These are phyloP conservation scores for Mixornis gularis DNA, from an alignment of 2,113 vertebrate species.

Conservation along the genomic window DNA sequence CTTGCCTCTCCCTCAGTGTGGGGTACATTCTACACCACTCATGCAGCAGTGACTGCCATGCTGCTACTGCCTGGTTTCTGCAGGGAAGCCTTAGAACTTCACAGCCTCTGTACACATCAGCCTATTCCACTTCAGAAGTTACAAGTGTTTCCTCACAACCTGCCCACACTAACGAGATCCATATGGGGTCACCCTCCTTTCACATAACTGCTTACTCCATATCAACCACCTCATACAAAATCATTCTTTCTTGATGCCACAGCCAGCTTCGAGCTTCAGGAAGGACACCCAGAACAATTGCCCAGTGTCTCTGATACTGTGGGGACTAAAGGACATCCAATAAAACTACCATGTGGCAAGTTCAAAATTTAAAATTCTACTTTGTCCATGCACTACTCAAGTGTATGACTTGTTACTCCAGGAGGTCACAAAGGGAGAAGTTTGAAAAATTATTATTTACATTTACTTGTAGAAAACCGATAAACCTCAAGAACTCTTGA, in stretches of 20 bases:
- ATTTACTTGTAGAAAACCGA: background rate
- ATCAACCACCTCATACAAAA: background rate
- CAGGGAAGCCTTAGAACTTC: background rate
- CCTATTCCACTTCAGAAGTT: background rate
- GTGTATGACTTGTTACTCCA: background rate
- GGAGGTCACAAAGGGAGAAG: background rate
- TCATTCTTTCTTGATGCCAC: background rate
- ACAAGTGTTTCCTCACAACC: background rate
- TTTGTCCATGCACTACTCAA: background rate
- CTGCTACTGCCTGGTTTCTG: background rate
- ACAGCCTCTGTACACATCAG: background rate
- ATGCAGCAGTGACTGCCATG: rapidly evolving
- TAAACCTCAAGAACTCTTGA: background rate
- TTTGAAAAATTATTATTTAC: background rate
- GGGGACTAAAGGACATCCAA: background rate
- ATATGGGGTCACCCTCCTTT: background rate
- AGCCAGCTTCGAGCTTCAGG: background rate
- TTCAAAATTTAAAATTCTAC: background rate
- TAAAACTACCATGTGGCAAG: background rate
- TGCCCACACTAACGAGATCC: background rate
- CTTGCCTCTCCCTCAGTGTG: background rate
- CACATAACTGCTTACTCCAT: background rate
- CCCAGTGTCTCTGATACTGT: background rate
- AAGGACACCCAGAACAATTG: background rate
- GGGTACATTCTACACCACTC: background rate